Percentiles rank a stretch among this genome's conserved stretches.
Evolutionary conservation across 2,113 vertebrate genomes (phyloP).

Genomic region (Melanostigma gelatinosum): DNA sequence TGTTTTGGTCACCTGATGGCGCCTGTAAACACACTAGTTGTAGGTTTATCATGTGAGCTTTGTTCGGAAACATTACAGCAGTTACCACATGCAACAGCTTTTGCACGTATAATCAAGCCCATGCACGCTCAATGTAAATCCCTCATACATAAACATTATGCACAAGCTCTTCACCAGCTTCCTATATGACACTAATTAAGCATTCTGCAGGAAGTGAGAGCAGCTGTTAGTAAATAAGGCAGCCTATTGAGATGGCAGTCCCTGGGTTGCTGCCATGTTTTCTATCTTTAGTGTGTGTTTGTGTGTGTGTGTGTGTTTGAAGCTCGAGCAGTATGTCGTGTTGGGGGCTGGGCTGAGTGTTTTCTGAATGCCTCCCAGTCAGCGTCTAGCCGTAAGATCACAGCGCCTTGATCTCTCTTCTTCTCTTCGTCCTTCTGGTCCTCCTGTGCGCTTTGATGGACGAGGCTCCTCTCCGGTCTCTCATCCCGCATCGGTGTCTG

Average conservation of each 20-base stretch:
- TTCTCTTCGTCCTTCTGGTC: constrained; percentile 26
- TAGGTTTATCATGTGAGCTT: constrained; percentile 11
- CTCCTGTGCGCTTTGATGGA: constrained; percentile 56
- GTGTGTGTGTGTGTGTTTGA: constrained; percentile 46
- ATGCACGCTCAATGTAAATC: not conserved
- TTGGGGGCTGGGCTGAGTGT: constrained; percentile 52
- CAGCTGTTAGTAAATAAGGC: constrained; percentile 90
- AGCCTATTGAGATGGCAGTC: constrained; percentile 79
- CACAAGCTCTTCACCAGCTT: constrained; percentile 7
- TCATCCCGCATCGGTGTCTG: constrained; percentile 36
- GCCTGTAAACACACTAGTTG: constrained; percentile 19
- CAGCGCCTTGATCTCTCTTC: constrained; percentile 62
- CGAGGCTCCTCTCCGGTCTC: constrained; percentile 45
- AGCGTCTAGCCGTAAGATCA: constrained; percentile 59
- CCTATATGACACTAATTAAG: constrained; percentile 33
- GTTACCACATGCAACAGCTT: not conserved
- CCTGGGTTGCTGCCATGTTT: constrained; percentile 76
- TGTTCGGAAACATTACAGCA: not conserved
- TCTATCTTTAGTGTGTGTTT: constrained; percentile 85
- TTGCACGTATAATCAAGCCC: not conserved
- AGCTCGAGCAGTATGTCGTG: constrained; percentile 67
- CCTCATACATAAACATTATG: constrained; percentile 33
- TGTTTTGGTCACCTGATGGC: constrained; percentile 46
- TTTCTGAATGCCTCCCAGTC: constrained; percentile 54
- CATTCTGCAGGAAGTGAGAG: constrained; percentile 54